Evolutionary conservation across 2,797 vertebrate species (phyloP), one percentile per base, ranked within the genome.

Genomic region (Coregonus ussuriensis): DNA sequence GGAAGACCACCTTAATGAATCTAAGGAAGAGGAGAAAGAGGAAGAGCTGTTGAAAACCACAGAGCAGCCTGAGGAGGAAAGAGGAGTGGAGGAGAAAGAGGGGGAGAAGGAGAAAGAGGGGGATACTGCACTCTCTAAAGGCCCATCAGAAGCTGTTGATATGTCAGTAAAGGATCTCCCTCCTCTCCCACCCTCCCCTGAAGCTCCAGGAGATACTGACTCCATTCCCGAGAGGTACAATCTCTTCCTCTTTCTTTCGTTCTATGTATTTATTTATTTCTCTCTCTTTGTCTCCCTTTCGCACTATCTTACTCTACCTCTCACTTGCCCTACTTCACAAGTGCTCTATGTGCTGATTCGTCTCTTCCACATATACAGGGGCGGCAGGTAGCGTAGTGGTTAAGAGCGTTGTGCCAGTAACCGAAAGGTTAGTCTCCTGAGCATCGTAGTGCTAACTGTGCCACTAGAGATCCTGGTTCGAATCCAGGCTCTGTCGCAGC

Each of bases 161-260:
- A 37, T 33, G 7, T n/a, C 15, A 37, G 53, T 29, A 14, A 47
- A 25, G 47, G 21, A 85, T 74, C 74, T 65, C 16, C 16, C 74
- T 53, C 68, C 82, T 59, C 35, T 59, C 3, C 68, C 67, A 53
- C 18, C 82, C 72, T 71, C 53, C 1, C 4, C 52, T 16, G 68
- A 86, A 9, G 59, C 81, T 0, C 29, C 84, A 72, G 72, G 21
- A 21, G 59, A 51, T 6, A 82, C 81, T 67, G 85, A 89, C 7
- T 11, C 78, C 56, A 47, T 78, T 72, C 51, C 77, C 59, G 25
- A 69, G 33, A 93, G 92, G 93, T 94, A 88, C 53, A 51, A 1
- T 47, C 9, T n/a, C 68, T 51, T 51, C 6, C 37, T 41, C 1
- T 25, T 70, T 21, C 3, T 25, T 71, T 47, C n/a, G 1, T 51